These are phyloP conservation scores for Spatulosminthurus flaviceps DNA, from an alignment of 2,888 invertebrate genomes.

Conservation along the genomic window DNA sequence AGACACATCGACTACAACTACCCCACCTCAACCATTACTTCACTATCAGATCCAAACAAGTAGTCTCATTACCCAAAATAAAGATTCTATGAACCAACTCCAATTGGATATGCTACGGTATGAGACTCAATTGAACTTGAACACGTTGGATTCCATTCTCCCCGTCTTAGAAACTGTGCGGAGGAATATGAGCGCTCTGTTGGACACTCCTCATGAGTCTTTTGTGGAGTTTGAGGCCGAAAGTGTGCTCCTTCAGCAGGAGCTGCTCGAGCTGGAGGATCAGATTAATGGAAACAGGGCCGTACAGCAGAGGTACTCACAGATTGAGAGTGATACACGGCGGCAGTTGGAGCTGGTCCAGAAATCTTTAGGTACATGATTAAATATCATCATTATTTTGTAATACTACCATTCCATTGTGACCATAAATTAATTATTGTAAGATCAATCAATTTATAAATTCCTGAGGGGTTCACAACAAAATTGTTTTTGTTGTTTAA, in stretches of 20 bases:
- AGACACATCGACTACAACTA: not conserved
- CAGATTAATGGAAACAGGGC: not conserved
- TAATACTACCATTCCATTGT: too few species aligned
- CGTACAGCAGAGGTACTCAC: not conserved
- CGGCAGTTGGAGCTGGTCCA: not conserved
- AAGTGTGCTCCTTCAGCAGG: not conserved
- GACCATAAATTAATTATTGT: too few species aligned
- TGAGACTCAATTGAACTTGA: not conserved
- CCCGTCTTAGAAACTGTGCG: not conserved
- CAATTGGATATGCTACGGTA: not conserved
- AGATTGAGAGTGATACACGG: not conserved
- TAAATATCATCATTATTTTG: too few species aligned
- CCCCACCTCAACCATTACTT: not conserved
- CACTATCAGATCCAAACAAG: not conserved
- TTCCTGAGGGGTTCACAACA: too few species aligned
- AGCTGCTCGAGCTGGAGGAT: not conserved
- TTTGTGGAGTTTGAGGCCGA: not conserved
- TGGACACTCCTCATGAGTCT: not conserved
- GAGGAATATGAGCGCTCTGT: not conserved
- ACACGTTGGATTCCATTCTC: not conserved
- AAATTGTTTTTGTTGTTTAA: too few species aligned
- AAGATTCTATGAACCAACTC: not conserved
- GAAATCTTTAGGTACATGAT: not conserved
- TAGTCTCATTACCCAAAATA: not conserved
- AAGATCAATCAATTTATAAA: too few species aligned